phyloP scores from a whole-genome alignment of 35 echinoderm and acorn worm species.

The Heliocidaris erythrogramma region DNA sequence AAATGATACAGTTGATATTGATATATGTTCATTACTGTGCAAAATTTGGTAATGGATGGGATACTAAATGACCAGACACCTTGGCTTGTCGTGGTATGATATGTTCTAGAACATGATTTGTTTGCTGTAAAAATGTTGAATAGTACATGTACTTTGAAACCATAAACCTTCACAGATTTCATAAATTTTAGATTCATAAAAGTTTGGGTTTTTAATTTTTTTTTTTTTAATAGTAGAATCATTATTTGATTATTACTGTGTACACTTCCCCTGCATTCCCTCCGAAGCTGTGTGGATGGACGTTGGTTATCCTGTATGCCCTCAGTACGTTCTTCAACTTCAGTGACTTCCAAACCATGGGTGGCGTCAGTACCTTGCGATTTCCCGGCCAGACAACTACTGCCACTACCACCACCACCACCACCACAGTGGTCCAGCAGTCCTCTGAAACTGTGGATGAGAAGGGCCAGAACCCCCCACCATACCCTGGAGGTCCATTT shows the following conservation, averaged over 20 bases:
- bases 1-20: too few species aligned
- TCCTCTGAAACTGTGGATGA: neutral
- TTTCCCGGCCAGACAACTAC: neutral
- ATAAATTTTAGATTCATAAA: too few species aligned
- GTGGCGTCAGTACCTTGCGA: slow-evolving; percentile 10
- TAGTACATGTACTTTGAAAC: neutral
- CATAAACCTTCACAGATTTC: neutral
- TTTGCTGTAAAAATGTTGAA: too few species aligned
- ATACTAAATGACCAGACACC: too few species aligned
- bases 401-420: slow-evolving; percentile 31
- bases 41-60: too few species aligned
- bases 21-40: too few species aligned
- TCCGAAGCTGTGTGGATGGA: slow-evolving; percentile 46
- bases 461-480: slow-evolving; percentile 24
- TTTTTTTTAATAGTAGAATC: neutral
- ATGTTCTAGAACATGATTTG: too few species aligned
- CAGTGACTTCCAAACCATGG: slow-evolving; percentile 50
- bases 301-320: slow-evolving; percentile 32
- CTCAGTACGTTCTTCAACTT: slow-evolving; percentile 56
- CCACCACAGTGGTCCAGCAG: slow-evolving; percentile 2
- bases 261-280: neutral
- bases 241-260: neutral
- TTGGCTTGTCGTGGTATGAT: too few species aligned
- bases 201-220: too few species aligned
- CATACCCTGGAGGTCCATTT: slow-evolving; percentile 50